phyloP scores from a whole-genome alignment of 2,113 vertebrate species.

The Corydoras maculifer region DNA sequence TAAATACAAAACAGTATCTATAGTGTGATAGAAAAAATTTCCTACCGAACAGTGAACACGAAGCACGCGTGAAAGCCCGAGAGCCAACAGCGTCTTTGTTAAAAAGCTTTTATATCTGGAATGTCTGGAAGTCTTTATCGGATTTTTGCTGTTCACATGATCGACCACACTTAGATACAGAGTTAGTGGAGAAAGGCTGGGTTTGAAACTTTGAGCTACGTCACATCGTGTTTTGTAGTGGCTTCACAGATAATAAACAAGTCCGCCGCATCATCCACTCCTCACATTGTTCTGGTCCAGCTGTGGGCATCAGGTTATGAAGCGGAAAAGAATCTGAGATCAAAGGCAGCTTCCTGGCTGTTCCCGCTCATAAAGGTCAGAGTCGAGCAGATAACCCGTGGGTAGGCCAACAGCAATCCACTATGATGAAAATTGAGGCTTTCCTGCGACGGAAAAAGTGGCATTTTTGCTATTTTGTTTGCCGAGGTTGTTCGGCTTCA shows the following conservation, averaged over 20 bases:
- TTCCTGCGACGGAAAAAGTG: neutral
- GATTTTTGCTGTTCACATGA: too few species aligned
- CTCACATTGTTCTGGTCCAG: neutral
- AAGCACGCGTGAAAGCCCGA: too few species aligned
- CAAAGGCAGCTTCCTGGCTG: neutral
- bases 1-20: too few species aligned
- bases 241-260: neutral
- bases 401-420: neutral
- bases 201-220: too few species aligned
- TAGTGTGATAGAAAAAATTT: too few species aligned
- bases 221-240: too few species aligned
- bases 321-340: neutral
- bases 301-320: neutral
- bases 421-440: neutral
- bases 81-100: too few species aligned
- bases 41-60: too few species aligned
- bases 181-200: too few species aligned
- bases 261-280: neutral
- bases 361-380: neutral
- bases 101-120: too few species aligned
- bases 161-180: too few species aligned
- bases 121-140: too few species aligned
- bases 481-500: neutral
- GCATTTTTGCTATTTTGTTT: slow-evolving; percentile 1
- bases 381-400: neutral